Conservation (phyloP, 2,888 invertebrate genomes). For the Sinopyrophorus schimmeli region DNA sequence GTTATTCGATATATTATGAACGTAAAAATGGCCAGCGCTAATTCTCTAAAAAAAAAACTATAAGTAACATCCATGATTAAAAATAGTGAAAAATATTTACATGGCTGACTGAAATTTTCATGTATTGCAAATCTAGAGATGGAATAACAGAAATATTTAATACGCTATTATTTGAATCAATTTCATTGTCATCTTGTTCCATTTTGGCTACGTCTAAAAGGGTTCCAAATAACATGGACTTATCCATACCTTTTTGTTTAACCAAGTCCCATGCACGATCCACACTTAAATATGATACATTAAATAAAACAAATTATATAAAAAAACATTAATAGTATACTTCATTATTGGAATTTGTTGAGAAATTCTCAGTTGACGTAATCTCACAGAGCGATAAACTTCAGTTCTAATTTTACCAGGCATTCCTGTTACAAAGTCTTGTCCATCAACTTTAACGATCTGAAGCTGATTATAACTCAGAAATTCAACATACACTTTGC, state of each 20-base stretch:
- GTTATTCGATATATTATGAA: slow-evolving; percentile 60
- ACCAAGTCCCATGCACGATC: slow-evolving; percentile 6
- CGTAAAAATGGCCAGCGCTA: slow-evolving; percentile 72
- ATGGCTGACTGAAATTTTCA: slow-evolving; percentile 61
- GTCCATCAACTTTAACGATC: slow-evolving; percentile 42
- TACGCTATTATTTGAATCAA: too few species aligned
- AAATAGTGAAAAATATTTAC: slow-evolving; percentile 53
- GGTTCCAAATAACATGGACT: neutral
- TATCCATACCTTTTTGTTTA: slow-evolving; percentile 4
- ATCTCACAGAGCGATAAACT: slow-evolving; percentile 76
- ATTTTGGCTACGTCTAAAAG: neutral
- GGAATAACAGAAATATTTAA: slow-evolving; percentile 59
- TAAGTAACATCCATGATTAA: neutral
- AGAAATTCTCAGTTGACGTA: slow-evolving; percentile 62
- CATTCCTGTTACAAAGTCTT: slow-evolving; percentile 56
- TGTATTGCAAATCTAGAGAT: slow-evolving; percentile 61
- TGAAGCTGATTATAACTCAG: slow-evolving; percentile 51
- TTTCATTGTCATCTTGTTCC: neutral
- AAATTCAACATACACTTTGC: slow-evolving; percentile 72
- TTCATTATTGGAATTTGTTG: slow-evolving; percentile 61
- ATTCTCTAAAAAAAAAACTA: slow-evolving; percentile 55
- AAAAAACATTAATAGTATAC: slow-evolving; percentile 54
- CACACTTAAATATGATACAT: slow-evolving; percentile 3
- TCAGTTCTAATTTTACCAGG: slow-evolving; percentile 67
- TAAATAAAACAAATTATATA: slow-evolving; percentile 2